A percentile compares a stretch with the other conserved stretches of the same genome.
phyloP scores from a whole-genome alignment of 92 coral and sea anemone species.

The Pocillopora meandrina region DNA sequence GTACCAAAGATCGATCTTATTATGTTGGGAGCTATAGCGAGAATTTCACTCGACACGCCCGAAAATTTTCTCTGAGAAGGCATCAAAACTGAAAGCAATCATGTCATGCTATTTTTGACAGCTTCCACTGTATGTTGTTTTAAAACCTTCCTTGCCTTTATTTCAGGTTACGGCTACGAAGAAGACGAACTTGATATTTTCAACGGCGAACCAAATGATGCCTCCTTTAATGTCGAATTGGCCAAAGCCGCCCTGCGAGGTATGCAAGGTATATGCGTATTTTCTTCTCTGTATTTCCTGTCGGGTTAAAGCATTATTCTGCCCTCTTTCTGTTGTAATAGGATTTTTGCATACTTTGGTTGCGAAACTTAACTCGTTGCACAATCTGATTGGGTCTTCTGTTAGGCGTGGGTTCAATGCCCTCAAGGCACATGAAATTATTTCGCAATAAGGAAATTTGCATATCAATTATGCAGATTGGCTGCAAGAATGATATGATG shows the following conservation, averaged over 20 bases:
- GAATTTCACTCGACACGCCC: background rate
- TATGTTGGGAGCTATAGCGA: no score
- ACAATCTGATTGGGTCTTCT: background rate
- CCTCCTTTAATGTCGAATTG: background rate
- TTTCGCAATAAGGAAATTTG: no score
- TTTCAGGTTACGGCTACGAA: background rate
- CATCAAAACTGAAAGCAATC: background rate
- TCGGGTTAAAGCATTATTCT: background rate
- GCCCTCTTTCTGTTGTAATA: background rate
- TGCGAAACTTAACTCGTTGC: constrained; percentile 14
- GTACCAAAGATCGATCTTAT: background rate
- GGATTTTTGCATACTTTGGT: constrained; percentile 15
- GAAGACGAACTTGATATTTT: constrained; percentile 10
- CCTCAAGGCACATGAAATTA: no score
- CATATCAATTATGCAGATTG: no score
- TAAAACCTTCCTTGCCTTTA: background rate
- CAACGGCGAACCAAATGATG: background rate
- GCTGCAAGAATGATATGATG: no score
- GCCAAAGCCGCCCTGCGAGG: background rate
- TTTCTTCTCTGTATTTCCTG: background rate
- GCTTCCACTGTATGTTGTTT: background rate
- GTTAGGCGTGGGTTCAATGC: no score
- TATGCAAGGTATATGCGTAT: background rate
- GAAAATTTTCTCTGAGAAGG: background rate
- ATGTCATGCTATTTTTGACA: background rate